Conservation (phyloP, 2,888 invertebrate genomes). For the Heliothis peltigera region DNA sequence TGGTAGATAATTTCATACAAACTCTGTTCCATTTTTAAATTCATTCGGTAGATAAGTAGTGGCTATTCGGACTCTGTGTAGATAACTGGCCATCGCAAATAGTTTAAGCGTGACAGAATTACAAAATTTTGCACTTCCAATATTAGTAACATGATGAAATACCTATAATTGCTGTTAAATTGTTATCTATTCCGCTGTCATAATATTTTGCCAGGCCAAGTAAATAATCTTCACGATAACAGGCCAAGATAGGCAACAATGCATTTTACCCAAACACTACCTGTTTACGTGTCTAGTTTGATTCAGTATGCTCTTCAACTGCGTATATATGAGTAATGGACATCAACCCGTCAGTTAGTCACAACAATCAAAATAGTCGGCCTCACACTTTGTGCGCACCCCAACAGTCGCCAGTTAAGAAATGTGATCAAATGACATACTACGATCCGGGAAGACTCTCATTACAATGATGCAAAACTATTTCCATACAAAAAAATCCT, state of each 20-base stretch:
- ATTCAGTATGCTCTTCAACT: conserved; percentile 7
- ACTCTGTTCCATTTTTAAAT: too few relatives aligned
- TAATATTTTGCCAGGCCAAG: conserved; percentile 6
- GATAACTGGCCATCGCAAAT: too few relatives aligned
- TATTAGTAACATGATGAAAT: too few relatives aligned
- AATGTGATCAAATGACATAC: conserved; percentile 71
- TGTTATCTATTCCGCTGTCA: background rate
- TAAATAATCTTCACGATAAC: conserved; percentile 4
- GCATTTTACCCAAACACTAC: background rate
- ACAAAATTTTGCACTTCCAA: too few relatives aligned
- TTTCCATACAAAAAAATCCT: conserved; percentile 36
- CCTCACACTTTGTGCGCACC: conserved; percentile 33
- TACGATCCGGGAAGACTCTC: conserved; percentile 78
- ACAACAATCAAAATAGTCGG: conserved; percentile 32
- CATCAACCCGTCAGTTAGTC: conserved; percentile 33
- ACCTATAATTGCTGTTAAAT: too few relatives aligned
- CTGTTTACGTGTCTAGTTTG: background rate
- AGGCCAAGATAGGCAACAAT: background rate
- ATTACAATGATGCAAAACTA: conserved; percentile 74
- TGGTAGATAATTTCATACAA: too few relatives aligned
- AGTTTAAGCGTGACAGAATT: too few relatives aligned
- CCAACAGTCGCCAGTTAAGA: conserved; percentile 43
- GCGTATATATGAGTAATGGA: conserved; percentile 12
- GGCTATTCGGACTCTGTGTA: too few relatives aligned
- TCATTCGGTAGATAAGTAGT: too few relatives aligned